Conservation (phyloP, 2,113 vertebrate species). For the Vireo altiloquus region DNA sequence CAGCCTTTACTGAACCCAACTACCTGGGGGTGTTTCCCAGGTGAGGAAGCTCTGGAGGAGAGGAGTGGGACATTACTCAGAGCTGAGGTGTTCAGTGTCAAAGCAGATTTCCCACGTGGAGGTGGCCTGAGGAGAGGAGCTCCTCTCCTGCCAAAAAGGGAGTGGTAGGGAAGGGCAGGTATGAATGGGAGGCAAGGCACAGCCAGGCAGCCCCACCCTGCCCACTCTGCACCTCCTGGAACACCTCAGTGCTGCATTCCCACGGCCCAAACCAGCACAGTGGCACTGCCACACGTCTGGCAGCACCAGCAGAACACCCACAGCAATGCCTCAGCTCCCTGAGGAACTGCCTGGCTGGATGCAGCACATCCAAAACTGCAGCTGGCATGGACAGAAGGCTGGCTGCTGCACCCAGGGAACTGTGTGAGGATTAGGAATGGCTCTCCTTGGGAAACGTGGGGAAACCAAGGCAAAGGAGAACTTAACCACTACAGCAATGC, state of each 20-base stretch:
- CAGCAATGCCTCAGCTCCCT: neutral
- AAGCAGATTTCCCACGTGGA: neutral
- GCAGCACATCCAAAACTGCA: neutral
- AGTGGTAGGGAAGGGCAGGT: neutral
- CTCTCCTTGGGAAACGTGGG: neutral
- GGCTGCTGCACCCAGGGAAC: neutral
- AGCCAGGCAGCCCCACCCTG: neutral
- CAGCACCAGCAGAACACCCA: neutral
- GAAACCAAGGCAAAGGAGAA: neutral
- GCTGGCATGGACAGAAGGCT: neutral
- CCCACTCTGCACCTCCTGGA: neutral
- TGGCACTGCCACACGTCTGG: neutral
- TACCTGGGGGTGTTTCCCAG: accelerated
- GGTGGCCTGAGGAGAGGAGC: neutral
- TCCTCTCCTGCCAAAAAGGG: constrained; percentile 1
- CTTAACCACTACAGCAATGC: neutral
- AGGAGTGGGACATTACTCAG: neutral
- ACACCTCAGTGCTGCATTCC: neutral
- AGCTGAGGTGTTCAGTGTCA: neutral
- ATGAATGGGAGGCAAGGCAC: neutral
- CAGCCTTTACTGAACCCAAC: neutral
- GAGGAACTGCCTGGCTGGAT: neutral
- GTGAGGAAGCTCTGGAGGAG: neutral
- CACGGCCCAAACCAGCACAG: constrained; percentile 12
- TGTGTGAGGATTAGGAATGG: neutral